phyloP scores from a whole-genome alignment of 2,113 vertebrate genomes.

The Redunca redunca region DNA sequence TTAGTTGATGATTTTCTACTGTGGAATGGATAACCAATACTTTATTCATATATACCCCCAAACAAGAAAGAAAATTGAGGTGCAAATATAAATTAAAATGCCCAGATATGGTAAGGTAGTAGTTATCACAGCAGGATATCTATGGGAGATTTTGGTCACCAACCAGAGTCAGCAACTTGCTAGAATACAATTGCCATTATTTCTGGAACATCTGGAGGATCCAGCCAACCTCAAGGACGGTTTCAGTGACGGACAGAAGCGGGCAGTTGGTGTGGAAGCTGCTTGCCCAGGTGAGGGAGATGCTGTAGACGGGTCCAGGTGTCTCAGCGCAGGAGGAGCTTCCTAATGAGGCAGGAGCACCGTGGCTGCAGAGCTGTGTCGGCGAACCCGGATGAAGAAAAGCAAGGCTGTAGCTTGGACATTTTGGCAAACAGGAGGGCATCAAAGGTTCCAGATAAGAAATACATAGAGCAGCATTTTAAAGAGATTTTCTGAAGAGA shows the following conservation, averaged over 20 bases:
- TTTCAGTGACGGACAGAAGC: background rate
- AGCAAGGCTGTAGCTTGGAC: background rate
- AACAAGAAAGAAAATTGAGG: background rate
- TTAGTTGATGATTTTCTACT: background rate
- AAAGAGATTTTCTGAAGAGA: background rate
- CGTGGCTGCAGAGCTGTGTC: background rate
- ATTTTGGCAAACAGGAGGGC: background rate
- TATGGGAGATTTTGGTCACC: background rate
- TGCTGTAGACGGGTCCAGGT: background rate
- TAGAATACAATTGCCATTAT: background rate
- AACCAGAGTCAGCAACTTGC: background rate
- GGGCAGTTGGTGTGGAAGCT: background rate
- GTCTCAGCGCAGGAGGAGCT: accelerated
- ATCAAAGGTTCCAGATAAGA: background rate
- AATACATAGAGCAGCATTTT: background rate
- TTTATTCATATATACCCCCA: background rate
- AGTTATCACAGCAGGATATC: background rate
- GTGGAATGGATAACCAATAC: background rate
- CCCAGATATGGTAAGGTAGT: background rate
- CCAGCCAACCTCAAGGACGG: background rate
- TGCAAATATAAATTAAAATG: background rate
- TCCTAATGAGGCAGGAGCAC: background rate
- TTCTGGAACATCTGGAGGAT: background rate
- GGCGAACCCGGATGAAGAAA: background rate
- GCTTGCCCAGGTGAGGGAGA: background rate